Evolutionary conservation across 2,888 invertebrate species (phyloP), one percentile per base, ranked within the genome.

Genomic region (Colostygia pectinataria): DNA sequence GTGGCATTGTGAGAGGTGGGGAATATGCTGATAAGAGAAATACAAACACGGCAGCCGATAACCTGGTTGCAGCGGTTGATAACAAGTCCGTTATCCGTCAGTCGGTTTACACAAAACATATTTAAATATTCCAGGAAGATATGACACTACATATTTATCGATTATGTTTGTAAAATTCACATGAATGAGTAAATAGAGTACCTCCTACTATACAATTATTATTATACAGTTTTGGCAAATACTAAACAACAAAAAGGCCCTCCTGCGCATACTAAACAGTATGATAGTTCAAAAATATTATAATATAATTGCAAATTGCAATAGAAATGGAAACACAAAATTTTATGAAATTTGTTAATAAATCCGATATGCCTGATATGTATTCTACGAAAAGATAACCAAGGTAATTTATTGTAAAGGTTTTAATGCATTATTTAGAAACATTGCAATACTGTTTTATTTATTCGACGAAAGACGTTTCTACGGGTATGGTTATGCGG

Each of bases 11-110:
- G 67, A 68, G 65, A 72, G 65, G 68, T 64, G 70, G 71, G 74
- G 80, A 80, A 80, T 80, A 78, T 67, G 67, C 70, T 74, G 85
- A 88, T 87, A 86, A 82, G 71, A 63, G 61, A 12, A 69, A 66
- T 60, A 66, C 80, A 86, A 86, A 87, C 84, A 85, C 74, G 68
- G 74, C 80, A 79, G 76, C 79, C 77, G 87, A 87, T 86, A 87
- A 82, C 86, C 83, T 80, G 85, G 80, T 83, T 86, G 83, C 78
- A 74, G 70, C 64, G 61, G 57, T 71, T 78, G 85, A 86, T 87
- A 83, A 75, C 64, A 45, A 51, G 41, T 57, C 68, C 69, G 66
- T 74, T 76, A 77, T 71, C 65, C 54, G 61, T 50, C 61, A 61
- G 59, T 54, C 46, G 66, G 69, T 76, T 75, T 75, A 46, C 47